These are phyloP conservation scores for Jaculus jaculus DNA, from an alignment of 2,113 vertebrate species.

Conservation along the genomic window DNA sequence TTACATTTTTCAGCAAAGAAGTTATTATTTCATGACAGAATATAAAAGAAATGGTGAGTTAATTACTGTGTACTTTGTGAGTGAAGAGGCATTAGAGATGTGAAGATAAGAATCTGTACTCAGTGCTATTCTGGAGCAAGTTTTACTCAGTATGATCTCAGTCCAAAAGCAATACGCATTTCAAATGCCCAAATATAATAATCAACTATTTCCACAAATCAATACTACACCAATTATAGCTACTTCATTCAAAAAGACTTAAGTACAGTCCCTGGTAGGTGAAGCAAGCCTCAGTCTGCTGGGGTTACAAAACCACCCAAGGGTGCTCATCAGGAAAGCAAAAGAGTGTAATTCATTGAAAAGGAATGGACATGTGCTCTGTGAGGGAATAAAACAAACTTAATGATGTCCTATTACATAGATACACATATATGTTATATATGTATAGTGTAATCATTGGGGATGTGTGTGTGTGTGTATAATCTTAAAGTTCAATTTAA, in stretches of 20 bases:
- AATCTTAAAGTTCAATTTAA: background rate
- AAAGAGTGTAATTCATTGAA: background rate
- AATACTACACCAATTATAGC: background rate
- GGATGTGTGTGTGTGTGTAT: too few relatives aligned
- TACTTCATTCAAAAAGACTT: background rate
- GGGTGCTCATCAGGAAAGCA: background rate
- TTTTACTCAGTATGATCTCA: background rate
- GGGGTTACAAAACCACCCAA: background rate
- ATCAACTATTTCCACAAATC: background rate
- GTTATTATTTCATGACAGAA: conserved; percentile 83
- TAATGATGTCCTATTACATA: background rate
- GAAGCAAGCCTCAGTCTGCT: background rate
- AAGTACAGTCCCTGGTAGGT: fast-evolving
- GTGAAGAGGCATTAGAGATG: background rate
- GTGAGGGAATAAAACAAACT: background rate
- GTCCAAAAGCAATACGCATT: background rate
- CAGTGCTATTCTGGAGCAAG: background rate
- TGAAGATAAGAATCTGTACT: conserved; percentile 17
- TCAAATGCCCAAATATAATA: background rate
- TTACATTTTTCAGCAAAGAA: conserved; percentile 80
- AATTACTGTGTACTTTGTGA: conserved; percentile 78
- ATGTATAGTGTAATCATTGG: too few relatives aligned
- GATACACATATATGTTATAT: background rate
- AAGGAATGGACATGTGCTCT: background rate
- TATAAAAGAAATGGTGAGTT: conserved; percentile 79